Percentiles rank a stretch among this genome's conserved stretches.
Conservation (phyloP, 2,113 vertebrate genomes). For the Neofelis nebulosa region DNA sequence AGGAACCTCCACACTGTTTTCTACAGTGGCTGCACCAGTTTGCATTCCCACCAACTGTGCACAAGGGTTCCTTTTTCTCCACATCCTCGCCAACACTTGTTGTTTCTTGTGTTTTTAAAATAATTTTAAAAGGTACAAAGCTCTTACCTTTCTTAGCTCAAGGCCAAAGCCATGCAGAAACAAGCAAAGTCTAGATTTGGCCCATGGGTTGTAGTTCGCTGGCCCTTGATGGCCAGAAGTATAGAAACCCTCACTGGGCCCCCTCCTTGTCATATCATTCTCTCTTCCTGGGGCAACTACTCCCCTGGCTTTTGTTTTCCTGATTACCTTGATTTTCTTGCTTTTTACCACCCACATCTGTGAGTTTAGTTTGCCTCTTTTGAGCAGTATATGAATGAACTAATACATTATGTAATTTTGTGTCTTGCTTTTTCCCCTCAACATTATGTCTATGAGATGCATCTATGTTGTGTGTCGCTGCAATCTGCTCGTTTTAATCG, state of each 20-base stretch:
- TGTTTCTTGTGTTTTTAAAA: too few species aligned
- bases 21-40: too few species aligned
- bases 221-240: background rate
- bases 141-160: background rate
- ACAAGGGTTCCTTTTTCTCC: too few species aligned
- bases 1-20: too few species aligned
- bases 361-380: background rate
- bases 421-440: background rate
- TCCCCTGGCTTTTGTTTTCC: background rate
- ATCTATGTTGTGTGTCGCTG: background rate
- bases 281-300: background rate
- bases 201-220: background rate
- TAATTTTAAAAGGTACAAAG: background rate
- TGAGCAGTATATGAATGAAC: background rate
- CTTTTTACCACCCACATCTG: background rate
- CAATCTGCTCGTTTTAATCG: background rate
- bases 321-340: background rate
- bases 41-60: too few species aligned
- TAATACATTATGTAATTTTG: background rate
- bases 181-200: background rate
- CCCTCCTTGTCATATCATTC: background rate
- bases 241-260: background rate
- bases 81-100: too few species aligned
- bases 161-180: background rate
- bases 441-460: background rate